Base-by-base conservation (phyloP, 2,888 invertebrate genomes). In the Amiota communis region DNA sequence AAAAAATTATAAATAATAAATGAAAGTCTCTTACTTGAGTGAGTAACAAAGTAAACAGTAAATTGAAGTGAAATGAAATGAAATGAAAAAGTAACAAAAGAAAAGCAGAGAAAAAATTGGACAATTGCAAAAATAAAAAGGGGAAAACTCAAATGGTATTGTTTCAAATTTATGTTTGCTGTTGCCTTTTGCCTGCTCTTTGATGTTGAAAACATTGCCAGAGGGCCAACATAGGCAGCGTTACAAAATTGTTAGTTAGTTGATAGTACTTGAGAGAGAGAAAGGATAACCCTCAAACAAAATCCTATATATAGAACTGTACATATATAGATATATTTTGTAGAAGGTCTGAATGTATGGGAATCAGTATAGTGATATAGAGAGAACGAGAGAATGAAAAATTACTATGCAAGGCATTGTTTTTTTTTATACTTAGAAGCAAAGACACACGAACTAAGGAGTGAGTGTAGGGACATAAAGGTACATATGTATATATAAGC, bases 161-260 rank as follows among this genome's bases (percentile, higher is more conserved):
- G 17, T 12, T 20, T 67, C 13, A 51, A 49, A 51, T 67, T 67
- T 67, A 67, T 67, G 51, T 51, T 65, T 53, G 53, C 0, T 8
- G 53, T 53, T 53, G 53, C 53, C 36, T 2, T 36, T 36, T 36
- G 36, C 57, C 17, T 11, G 15, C 15, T 17, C 57, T 57, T 57
- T 15, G 57, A n/a, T 15, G 15, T 57, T n/a, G 6, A 8, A 53
- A 53, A 53, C 36, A 36, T 36, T 36, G 36, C 36, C 36, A 36
- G 6, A 36, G 36, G 36, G 36, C 36, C 36, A 36, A 36, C 36
- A 36, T 6, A 36, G 2, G 8, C 36, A 36, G 36, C 36, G 6
- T 36, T 36, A 36, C 2, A 36, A 36, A 36, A 6, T 36, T 36
- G 36, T 36, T 36, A 36, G 36, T 36, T 36, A 36, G 36, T 2